phyloP scores from a whole-genome alignment of 2,113 vertebrate species.

The Phrynosoma platyrhinos region DNA sequence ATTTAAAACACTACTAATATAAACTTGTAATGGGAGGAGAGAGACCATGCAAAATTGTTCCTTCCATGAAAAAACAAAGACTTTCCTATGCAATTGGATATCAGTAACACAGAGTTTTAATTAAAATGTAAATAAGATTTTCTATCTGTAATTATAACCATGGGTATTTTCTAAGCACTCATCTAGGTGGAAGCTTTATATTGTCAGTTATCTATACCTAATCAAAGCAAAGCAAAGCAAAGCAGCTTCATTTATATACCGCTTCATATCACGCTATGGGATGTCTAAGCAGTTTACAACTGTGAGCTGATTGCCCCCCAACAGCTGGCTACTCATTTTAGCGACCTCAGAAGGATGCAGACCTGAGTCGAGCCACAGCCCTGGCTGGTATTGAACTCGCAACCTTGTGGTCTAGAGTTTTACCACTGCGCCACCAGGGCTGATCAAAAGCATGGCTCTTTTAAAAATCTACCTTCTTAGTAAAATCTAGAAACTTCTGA shows the following conservation, averaged over 20 bases:
- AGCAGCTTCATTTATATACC: too few species aligned
- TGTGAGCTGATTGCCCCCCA: too few species aligned
- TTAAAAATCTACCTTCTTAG: not conserved
- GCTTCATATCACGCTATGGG: too few species aligned
- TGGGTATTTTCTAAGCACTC: not conserved
- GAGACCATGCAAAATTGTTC: constrained; percentile 10
- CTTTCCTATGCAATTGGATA: constrained; percentile 15
- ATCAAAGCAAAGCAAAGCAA: too few species aligned
- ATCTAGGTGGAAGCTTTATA: not conserved
- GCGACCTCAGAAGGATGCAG: too few species aligned
- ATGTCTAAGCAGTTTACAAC: too few species aligned
- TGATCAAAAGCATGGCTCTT: not conserved
- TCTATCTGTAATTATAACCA: not conserved
- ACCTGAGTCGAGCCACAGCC: too few species aligned
- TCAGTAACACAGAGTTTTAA: constrained; percentile 31
- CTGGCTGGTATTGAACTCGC: too few species aligned
- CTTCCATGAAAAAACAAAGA: constrained; percentile 34
- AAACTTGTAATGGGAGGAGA: constrained; percentile 17
- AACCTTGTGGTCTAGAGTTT: too few species aligned
- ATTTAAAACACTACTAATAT: constrained; percentile 61
- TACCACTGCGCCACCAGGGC: too few species aligned
- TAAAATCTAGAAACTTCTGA: not conserved
- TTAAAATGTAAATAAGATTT: constrained; percentile 41
- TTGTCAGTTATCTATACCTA: not conserved
- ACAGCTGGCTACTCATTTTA: too few species aligned